Evolutionary conservation across 2,888 invertebrate genomes (phyloP).

Genomic region (Orthonychiurus folsomi): DNA sequence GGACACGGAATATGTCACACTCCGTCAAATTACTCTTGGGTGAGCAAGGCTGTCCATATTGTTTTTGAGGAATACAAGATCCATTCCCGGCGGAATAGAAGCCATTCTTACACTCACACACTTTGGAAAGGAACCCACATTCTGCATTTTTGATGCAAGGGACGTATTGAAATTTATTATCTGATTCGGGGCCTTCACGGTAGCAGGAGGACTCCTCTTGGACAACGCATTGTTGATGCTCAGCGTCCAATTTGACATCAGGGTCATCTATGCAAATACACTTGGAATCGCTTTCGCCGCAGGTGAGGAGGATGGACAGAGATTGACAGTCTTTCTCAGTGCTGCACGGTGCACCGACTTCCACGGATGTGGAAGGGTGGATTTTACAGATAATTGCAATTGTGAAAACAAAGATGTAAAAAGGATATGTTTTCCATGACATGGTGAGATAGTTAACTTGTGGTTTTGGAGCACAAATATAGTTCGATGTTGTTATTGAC

Average conservation of each 20-base stretch:
- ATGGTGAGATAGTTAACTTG: too few relatives aligned
- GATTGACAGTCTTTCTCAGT: not conserved
- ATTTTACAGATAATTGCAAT: too few relatives aligned
- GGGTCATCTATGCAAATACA: not conserved
- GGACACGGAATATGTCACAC: not conserved
- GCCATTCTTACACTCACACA: conserved; percentile 26
- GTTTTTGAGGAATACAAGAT: conserved; percentile 24
- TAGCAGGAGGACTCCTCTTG: not conserved
- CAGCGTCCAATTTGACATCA: not conserved
- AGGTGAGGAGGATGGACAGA: not conserved
- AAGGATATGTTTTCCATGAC: too few relatives aligned
- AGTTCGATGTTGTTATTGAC: too few relatives aligned
- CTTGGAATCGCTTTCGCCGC: not conserved
- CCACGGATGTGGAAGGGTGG: too few relatives aligned
- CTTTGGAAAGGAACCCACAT: not conserved
- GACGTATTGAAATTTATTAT: conserved; percentile 1
- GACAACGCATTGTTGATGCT: not conserved
- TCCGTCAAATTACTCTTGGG: not conserved
- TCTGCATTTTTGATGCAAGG: not conserved
- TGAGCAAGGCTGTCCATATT: conserved; percentile 21
- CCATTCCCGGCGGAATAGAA: conserved; percentile 27
- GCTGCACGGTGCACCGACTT: too few relatives aligned
- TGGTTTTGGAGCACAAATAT: too few relatives aligned
- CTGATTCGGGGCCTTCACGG: not conserved
- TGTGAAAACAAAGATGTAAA: too few relatives aligned